Base-by-base conservation (phyloP, 2,888 invertebrate species). In the Hirtodrosophila confusa region DNA sequence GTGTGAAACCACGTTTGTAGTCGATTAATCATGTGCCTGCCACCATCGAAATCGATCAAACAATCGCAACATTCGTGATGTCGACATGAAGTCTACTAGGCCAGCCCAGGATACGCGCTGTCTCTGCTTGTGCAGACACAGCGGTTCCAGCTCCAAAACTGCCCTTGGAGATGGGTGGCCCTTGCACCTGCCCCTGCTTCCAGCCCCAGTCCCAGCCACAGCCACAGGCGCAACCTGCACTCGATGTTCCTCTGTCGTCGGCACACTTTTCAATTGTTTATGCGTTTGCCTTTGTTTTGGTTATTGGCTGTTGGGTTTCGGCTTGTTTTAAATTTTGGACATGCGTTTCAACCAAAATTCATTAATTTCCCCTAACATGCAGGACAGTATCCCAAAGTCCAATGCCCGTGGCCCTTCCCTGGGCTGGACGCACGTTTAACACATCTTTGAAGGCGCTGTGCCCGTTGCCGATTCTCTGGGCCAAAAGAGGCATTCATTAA, bases 371-470 rank as follows among this genome's bases (percentile, higher is more conserved):
- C 63, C 74, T 50, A 68, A 60, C 66, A 67, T 31, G 64, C 63
- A 54, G 57, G 53, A 69, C 53, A 36, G 37, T 41, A 45, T 41
- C 60, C 65, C 57, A 56, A 58, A 63, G 58, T 56, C 55, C 64
- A 58, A 36, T 65, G 67, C 58, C 48, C 17, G 40, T 49, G n/a
- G 9, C 27, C 43, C 43, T 51, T 43, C 55, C 50, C 39, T 70
- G 76, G 78, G 86, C 84, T 80, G 84, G 78, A 76, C 83, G 72
- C 74, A 77, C 86, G 75, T 83, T 89, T 89, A 88, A 88, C 89
- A 88, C 87, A 69, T 86, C 77, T 78, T 65, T 73, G 29, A 49
- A 58, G 58, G 58, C 63, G 64, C 63, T 57, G 48, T 47, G 27
- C 27, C 27, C 6, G 27, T 5, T 27, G 27, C 27, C 27, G 27